Evolutionary conservation across 2,113 vertebrate species (phyloP).

Genomic region (pig (Sus scrofa)): DNA sequence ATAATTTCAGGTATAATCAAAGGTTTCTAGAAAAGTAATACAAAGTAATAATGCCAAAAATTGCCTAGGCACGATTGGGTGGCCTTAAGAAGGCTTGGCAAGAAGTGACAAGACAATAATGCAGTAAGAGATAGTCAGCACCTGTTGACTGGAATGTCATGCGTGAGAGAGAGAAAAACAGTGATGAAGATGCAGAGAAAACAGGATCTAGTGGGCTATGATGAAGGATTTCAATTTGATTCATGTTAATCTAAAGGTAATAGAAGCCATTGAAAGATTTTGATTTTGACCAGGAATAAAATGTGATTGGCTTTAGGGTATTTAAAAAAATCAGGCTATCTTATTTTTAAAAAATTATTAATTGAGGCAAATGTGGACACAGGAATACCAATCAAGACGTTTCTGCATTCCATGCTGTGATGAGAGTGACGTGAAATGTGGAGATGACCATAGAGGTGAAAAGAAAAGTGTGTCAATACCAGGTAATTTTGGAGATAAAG

Average conservation of each 20-base stretch:
- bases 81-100: not conserved
- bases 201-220: not conserved
- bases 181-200: not conserved
- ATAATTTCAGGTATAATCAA: not conserved
- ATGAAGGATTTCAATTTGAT: not conserved
- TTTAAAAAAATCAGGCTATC: not conserved
- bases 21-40: not conserved
- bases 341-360: not conserved
- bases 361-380: not conserved
- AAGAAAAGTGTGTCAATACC: not conserved
- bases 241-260: not conserved
- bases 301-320: not conserved
- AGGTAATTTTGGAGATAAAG: not conserved
- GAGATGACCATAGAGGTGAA: not conserved
- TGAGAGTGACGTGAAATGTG: not conserved
- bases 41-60: not conserved
- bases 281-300: not conserved
- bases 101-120: not conserved
- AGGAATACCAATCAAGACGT: not conserved
- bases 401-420: not conserved
- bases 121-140: no score
- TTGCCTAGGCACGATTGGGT: not conserved
- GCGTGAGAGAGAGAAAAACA: rapidly evolving
- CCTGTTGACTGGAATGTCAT: not conserved
- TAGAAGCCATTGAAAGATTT: not conserved